phyloP scores from a whole-genome alignment of 2,888 invertebrate genomes.

The Protonemura montana region DNA sequence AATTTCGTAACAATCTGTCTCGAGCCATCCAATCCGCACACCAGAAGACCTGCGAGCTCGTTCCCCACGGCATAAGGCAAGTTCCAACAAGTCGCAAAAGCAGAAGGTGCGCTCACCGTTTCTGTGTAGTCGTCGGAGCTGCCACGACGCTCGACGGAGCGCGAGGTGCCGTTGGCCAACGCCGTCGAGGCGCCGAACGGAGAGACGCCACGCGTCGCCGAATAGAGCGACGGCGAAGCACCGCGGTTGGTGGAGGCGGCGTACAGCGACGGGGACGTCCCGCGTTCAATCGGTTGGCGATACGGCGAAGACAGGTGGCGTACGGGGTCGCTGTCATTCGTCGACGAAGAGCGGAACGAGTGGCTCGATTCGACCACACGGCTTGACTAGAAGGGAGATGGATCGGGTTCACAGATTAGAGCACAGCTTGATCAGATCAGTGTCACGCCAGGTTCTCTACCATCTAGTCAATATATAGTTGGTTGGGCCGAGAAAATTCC shows the following conservation, averaged over 20 bases:
- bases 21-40: too few relatives aligned
- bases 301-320: slow-evolving; percentile 44
- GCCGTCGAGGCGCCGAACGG: slow-evolving; percentile 40
- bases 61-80: too few relatives aligned
- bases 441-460: too few relatives aligned
- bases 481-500: too few relatives aligned
- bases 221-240: slow-evolving; percentile 42
- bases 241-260: slow-evolving; percentile 39
- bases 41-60: too few relatives aligned
- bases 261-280: slow-evolving; percentile 43
- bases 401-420: too few relatives aligned
- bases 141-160: slow-evolving; percentile 45
- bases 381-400: slow-evolving; percentile 15
- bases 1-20: too few relatives aligned
- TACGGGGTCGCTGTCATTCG: slow-evolving; percentile 45
- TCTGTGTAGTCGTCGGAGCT: slow-evolving; percentile 75
- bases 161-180: slow-evolving; percentile 38
- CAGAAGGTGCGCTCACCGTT: slow-evolving; percentile 58
- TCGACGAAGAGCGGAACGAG: slow-evolving; percentile 52
- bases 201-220: slow-evolving; percentile 41
- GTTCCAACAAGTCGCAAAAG: too few relatives aligned
- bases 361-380: slow-evolving; percentile 52
- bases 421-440: too few relatives aligned
- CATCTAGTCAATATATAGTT: too few relatives aligned
- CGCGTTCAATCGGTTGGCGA: slow-evolving; percentile 42